Conservation (phyloP, 2,888 invertebrate species). For the Xylophagus ater region DNA sequence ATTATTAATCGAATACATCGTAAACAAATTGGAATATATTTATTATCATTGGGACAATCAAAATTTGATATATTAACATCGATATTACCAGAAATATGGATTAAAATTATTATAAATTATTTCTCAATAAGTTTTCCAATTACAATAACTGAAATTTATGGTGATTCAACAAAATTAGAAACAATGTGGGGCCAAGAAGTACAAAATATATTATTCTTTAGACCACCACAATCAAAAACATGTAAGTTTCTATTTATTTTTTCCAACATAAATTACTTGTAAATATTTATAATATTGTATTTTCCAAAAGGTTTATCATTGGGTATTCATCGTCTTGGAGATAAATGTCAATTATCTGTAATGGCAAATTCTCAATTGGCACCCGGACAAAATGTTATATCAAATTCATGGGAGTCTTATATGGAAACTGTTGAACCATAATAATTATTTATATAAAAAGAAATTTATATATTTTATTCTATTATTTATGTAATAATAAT, state of each 20-base stretch:
- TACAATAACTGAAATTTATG: constrained; percentile 36
- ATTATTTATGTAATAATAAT: not conserved
- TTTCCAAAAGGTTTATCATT: constrained; percentile 34
- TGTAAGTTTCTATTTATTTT: constrained; percentile 22
- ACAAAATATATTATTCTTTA: constrained; percentile 32
- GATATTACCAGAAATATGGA: constrained; percentile 31
- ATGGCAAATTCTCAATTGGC: constrained; percentile 37
- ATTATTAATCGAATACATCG: constrained; percentile 29
- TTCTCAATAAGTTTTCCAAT: constrained; percentile 36
- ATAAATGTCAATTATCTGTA: constrained; percentile 32
- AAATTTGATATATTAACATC: constrained; percentile 32
- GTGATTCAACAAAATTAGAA: constrained; percentile 28
- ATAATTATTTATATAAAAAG: not conserved
- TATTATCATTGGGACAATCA: constrained; percentile 35
- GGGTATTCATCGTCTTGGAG: constrained; percentile 36
- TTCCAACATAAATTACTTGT: not conserved
- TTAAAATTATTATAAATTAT: constrained; percentile 35
- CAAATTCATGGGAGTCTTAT: constrained; percentile 32
- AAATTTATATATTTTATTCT: not conserved
- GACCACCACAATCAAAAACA: constrained; percentile 38
- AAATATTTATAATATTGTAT: not conserved
- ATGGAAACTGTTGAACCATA: constrained; percentile 27
- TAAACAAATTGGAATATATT: constrained; percentile 34
- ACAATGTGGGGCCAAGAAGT: constrained; percentile 34
- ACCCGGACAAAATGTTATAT: constrained; percentile 32